Percentiles rank a stretch among this genome's conserved stretches.
Evolutionary conservation across 2,797 vertebrate species (phyloP).

Genomic region (Parotocinclus haroldoi): DNA sequence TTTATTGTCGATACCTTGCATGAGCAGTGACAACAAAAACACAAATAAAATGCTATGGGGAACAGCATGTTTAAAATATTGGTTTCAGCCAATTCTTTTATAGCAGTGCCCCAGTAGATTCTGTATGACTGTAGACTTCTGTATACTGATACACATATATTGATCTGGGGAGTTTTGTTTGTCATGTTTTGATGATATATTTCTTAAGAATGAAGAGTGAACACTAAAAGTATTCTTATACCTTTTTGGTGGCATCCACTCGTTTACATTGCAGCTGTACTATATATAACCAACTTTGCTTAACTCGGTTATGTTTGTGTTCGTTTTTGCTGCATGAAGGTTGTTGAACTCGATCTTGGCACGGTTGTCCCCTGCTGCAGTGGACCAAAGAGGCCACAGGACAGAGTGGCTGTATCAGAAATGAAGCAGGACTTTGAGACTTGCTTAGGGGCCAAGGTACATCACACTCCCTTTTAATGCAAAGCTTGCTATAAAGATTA

Average conservation of each 20-base stretch:
- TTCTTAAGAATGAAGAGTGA: no score
- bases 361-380: constrained; percentile 93
- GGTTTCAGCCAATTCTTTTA: no score
- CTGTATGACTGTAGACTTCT: no score
- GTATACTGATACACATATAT: neutral
- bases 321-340: constrained; percentile 58
- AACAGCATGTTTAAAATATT: no score
- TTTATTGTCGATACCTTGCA: no score
- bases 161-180: no score
- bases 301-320: constrained; percentile 7
- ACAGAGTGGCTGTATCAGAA: constrained; percentile 85
- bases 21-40: no score
- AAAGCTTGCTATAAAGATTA: neutral
- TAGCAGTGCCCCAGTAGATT: no score
- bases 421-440: constrained; percentile 91
- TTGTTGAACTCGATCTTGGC: constrained; percentile 86
- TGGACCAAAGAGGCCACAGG: constrained; percentile 94
- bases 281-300: neutral
- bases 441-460: constrained; percentile 88
- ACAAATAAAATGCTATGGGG: no score
- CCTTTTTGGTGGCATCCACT: neutral
- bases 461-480: neutral
- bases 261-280: neutral
- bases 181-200: no score
- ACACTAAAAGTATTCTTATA: no score